Conservation (phyloP, 2,797 vertebrate species). For the Gallirallus australis region DNA sequence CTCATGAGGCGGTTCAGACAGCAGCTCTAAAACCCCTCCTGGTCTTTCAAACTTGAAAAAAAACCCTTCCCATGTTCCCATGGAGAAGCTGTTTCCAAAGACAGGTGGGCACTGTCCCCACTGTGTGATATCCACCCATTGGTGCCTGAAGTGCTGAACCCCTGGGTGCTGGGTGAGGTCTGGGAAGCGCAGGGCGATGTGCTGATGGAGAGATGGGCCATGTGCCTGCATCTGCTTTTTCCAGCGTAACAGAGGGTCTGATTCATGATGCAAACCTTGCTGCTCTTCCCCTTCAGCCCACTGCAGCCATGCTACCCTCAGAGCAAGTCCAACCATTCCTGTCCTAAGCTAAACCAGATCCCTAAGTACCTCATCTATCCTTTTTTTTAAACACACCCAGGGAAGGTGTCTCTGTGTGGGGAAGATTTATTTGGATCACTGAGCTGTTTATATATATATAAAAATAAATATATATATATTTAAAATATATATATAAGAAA, state of each 20-base stretch:
- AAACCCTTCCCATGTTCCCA: too few relatives aligned
- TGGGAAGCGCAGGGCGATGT: background rate
- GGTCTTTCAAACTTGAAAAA: background rate
- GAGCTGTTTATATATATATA: too few relatives aligned
- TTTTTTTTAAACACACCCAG: too few relatives aligned
- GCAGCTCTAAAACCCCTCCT: background rate
- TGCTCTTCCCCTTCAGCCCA: background rate
- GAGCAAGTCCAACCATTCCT: too few relatives aligned
- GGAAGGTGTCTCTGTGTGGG: fast-evolving
- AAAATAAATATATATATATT: too few relatives aligned
- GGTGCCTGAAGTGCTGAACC: fast-evolving
- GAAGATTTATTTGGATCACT: background rate
- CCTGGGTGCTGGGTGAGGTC: fast-evolving
- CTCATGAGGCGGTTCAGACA: background rate
- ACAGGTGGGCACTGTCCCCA: background rate
- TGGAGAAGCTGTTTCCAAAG: background rate
- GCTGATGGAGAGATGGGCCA: background rate
- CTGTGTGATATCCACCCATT: fast-evolving
- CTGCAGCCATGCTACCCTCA: background rate
- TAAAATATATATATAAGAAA: too few relatives aligned
- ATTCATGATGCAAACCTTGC: fast-evolving
- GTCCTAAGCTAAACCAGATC: too few relatives aligned
- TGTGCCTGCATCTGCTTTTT: background rate
- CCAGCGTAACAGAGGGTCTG: too few relatives aligned
- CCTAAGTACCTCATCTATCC: too few relatives aligned